phyloP scores from a whole-genome alignment of 2,113 vertebrate species.

The Speoplatyrhinus poulsoni region DNA sequence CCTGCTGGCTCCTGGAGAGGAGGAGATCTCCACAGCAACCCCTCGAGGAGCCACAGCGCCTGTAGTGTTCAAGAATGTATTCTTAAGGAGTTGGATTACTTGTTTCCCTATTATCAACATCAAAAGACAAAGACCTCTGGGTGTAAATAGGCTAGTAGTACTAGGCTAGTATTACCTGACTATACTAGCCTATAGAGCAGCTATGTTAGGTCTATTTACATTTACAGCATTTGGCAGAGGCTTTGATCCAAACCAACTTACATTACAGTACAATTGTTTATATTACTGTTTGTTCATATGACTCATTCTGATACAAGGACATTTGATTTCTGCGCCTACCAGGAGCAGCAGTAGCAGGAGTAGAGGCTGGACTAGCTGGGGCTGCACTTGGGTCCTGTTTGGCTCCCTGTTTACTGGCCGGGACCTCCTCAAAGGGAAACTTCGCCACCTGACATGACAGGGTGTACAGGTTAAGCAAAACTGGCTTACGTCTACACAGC shows the following conservation, averaged over 20 bases:
- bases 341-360: slow-evolving; percentile 21
- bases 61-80: not conserved
- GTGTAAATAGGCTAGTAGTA: too few species aligned
- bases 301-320: too few species aligned
- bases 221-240: too few species aligned
- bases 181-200: too few species aligned
- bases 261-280: too few species aligned
- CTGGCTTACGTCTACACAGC: not conserved
- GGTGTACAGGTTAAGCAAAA: not conserved
- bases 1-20: slow-evolving; percentile 68
- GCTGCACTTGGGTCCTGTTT: slow-evolving; percentile 57
- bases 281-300: too few species aligned
- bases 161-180: too few species aligned
- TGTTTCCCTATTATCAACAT: not conserved
- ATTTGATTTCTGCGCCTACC: slow-evolving; percentile 31
- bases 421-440: slow-evolving; percentile 90
- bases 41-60: slow-evolving; percentile 24
- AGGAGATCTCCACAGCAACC: not conserved
- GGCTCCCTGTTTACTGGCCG: slow-evolving; percentile 66
- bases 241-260: too few species aligned
- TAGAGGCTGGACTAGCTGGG: slow-evolving; percentile 17
- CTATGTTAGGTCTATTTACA: too few species aligned
- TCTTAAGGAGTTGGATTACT: too few species aligned
- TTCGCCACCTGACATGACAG: slow-evolving; percentile 61
- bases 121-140: not conserved